A percentile compares a stretch with the other conserved stretches of the same genome.
Conservation (phyloP, 2,888 invertebrate genomes). For the Lycaena phlaeas region DNA sequence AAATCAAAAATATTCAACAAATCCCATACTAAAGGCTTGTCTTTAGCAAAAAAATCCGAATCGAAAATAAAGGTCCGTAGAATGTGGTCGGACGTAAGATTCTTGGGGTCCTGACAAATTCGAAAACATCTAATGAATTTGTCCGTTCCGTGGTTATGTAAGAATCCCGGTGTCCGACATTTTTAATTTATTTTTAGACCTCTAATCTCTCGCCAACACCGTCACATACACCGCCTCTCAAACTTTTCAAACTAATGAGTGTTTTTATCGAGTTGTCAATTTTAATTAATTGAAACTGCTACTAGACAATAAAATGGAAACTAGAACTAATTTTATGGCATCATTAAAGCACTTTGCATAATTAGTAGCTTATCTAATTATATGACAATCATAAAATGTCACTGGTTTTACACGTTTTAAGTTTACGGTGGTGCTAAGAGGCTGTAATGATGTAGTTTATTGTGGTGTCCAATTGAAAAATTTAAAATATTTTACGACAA, state of each 20-base stretch:
- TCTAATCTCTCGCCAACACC: slow-evolving; percentile 39
- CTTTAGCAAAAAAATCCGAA: slow-evolving; percentile 6
- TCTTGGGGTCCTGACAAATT: slow-evolving; percentile 42
- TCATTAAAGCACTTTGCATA: slow-evolving; percentile 1
- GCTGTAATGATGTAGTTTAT: too few species aligned
- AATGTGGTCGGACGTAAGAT: slow-evolving; percentile 5
- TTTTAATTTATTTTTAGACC: slow-evolving; percentile 35
- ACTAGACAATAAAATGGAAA: not conserved
- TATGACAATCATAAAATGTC: not conserved
- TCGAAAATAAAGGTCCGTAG: slow-evolving; percentile 4
- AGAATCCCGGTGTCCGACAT: slow-evolving; percentile 33
- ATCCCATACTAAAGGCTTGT: not conserved
- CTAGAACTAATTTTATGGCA: not conserved
- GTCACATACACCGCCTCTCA: slow-evolving; percentile 39
- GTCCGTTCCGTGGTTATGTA: slow-evolving; percentile 38
- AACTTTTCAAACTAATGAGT: slow-evolving; percentile 23
- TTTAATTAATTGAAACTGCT: not conserved
- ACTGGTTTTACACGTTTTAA: slow-evolving; percentile 1
- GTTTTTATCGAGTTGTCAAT: too few species aligned
- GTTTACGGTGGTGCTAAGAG: not conserved
- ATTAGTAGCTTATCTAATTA: too few species aligned
- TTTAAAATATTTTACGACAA: too few species aligned
- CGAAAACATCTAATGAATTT: slow-evolving; percentile 48
- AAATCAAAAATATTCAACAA: not conserved
- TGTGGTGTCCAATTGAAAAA: too few species aligned